Percentiles rank a stretch among this genome's conserved stretches.
Conservation (phyloP, 2,113 vertebrate genomes). For the Planiliza haematocheilus region DNA sequence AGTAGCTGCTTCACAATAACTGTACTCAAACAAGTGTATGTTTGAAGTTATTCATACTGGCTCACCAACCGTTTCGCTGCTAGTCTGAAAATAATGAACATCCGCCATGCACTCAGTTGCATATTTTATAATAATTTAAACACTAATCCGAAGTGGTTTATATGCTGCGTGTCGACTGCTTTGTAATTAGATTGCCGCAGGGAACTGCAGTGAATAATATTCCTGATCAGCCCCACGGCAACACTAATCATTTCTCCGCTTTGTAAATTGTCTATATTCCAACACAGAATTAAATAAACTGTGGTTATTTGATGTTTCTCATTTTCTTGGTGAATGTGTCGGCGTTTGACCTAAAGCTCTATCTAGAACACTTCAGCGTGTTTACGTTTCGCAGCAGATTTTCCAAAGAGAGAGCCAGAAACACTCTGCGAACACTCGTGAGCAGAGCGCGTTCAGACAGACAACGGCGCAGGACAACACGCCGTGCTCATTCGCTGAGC, state of each 20-base stretch:
- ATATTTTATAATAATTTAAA: constrained; percentile 6
- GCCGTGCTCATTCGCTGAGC: neutral
- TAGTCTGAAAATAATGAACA: neutral
- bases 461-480: neutral
- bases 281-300: constrained; percentile 55
- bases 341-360: constrained; percentile 46
- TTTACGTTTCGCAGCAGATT: constrained; percentile 59
- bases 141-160: constrained; percentile 30
- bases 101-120: neutral
- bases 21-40: too few species aligned
- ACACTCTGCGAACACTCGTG: constrained; percentile 31
- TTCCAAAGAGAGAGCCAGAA: constrained; percentile 52
- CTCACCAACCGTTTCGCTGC: too few species aligned
- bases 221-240: constrained; percentile 7
- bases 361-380: constrained; percentile 62
- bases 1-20: too few species aligned
- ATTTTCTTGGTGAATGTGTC: constrained; percentile 45
- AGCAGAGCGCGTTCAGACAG: constrained; percentile 11
- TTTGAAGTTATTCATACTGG: too few species aligned
- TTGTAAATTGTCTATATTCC: constrained; percentile 58
- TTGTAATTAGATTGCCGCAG: constrained; percentile 7
- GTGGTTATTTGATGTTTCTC: constrained; percentile 44
- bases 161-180: neutral
- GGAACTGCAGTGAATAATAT: constrained; percentile 21
- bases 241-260: constrained; percentile 39